These are phyloP conservation scores for Catostomus latipinnis DNA, from an alignment of 2,797 vertebrate genomes.

Conservation along the genomic window DNA sequence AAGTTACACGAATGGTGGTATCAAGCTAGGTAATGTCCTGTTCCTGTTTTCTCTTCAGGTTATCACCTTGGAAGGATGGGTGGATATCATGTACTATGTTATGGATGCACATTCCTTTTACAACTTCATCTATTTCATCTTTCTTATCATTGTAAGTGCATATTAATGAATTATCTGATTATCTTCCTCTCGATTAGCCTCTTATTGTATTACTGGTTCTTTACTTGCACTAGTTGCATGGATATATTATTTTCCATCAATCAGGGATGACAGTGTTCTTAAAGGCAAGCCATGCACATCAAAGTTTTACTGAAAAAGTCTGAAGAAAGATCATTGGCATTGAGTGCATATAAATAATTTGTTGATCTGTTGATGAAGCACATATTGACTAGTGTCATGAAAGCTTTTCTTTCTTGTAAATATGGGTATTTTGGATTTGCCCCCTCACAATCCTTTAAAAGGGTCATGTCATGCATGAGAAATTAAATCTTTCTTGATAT, in stretches of 20 bases:
- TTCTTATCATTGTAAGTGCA: constrained; percentile 80
- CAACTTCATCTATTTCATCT: constrained; percentile 85
- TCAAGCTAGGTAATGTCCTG: neutral
- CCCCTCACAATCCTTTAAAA: too few relatives aligned
- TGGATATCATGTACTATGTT: constrained; percentile 99
- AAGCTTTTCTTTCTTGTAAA: too few relatives aligned
- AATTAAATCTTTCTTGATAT: too few relatives aligned
- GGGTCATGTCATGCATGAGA: too few relatives aligned
- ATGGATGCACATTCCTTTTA: constrained; percentile 97
- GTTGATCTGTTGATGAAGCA: too few relatives aligned
- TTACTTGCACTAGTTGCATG: constrained; percentile 23
- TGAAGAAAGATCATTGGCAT: too few relatives aligned
- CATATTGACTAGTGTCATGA: too few relatives aligned
- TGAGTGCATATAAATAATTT: neutral
- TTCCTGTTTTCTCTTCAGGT: constrained; percentile 78
- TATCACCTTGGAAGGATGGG: constrained; percentile 98
- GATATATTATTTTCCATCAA: constrained; percentile 3
- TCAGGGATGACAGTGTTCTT: neutral
- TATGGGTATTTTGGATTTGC: too few relatives aligned
- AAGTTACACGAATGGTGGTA: neutral
- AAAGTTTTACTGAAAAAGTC: neutral
- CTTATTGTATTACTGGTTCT: neutral
- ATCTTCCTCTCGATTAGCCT: constrained; percentile 14
- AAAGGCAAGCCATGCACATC: neutral
- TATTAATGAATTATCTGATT: constrained; percentile 7